A percentile compares a stretch with the other conserved stretches of the same genome.
phyloP scores from a whole-genome alignment of 2,888 invertebrate genomes.

The Rhaphigaster nebulosa region DNA sequence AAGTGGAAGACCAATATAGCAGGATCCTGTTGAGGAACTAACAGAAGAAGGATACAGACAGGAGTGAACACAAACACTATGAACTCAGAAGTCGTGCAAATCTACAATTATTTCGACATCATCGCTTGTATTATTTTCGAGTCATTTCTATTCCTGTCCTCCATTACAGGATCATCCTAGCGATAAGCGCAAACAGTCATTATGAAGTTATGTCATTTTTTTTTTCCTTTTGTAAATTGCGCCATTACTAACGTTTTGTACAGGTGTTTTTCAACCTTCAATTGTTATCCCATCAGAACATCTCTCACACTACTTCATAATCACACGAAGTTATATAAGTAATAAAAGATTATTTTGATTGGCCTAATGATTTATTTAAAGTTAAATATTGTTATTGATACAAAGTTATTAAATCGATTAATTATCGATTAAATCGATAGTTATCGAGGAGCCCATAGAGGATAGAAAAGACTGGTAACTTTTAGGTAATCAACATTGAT shows the following conservation, averaged over 20 bases:
- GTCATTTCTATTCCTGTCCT: slow-evolving; percentile 1
- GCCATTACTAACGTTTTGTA: neutral
- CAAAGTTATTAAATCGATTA: too few species aligned
- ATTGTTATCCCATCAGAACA: neutral
- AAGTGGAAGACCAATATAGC: too few species aligned
- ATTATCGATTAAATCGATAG: too few species aligned
- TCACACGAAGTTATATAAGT: neutral
- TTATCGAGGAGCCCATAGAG: too few species aligned
- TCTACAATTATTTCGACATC: slow-evolving; percentile 14
- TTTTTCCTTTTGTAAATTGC: neutral
- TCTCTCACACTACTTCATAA: neutral
- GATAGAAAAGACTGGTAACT: too few species aligned
- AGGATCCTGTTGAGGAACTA: neutral
- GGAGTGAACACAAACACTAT: neutral
- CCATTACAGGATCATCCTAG: neutral
- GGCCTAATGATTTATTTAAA: too few species aligned
- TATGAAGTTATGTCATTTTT: neutral
- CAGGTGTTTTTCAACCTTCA: neutral
- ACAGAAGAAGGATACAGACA: neutral
- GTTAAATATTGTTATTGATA: too few species aligned
- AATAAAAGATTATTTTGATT: too few species aligned
- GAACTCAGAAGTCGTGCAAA: neutral
- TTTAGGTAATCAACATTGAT: too few species aligned
- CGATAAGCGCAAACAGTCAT: neutral
- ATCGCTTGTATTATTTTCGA: neutral